These are phyloP conservation scores for Pseudeuparius sepicola DNA, from an alignment of 2,888 invertebrate genomes.

Conservation along the genomic window DNA sequence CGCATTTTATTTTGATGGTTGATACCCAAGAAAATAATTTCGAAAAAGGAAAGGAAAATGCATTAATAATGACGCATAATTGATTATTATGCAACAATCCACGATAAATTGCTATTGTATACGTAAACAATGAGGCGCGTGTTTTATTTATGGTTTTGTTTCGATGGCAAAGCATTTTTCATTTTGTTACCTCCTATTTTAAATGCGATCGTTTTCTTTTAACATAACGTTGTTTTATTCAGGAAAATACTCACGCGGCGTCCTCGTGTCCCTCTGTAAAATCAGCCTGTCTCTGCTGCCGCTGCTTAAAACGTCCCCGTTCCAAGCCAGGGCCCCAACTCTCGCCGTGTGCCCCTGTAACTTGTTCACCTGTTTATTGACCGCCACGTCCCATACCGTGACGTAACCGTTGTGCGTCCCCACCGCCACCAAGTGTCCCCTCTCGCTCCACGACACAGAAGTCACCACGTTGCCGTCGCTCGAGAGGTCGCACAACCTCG, in stretches of 20 bases:
- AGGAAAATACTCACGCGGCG: slow-evolving; percentile 50
- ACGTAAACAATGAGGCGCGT: too few relatives aligned
- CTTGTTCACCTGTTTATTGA: slow-evolving; percentile 85
- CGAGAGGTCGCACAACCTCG: slow-evolving; percentile 89
- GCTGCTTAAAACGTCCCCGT: slow-evolving; percentile 91
- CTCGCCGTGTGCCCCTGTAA: slow-evolving; percentile 86
- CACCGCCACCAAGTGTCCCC: slow-evolving; percentile 93
- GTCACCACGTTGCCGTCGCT: slow-evolving; percentile 92
- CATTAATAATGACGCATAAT: too few relatives aligned
- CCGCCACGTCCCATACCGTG: slow-evolving; percentile 96
- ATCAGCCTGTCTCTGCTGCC: slow-evolving; percentile 92
- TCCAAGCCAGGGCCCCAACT: slow-evolving; percentile 93
- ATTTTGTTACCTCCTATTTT: too few relatives aligned
- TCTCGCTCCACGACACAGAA: slow-evolving; percentile 97
- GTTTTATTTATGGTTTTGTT: too few relatives aligned
- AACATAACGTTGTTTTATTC: too few relatives aligned
- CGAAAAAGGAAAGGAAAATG: too few relatives aligned
- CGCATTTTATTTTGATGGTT: too few relatives aligned
- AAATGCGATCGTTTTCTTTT: too few relatives aligned
- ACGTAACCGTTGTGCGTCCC: slow-evolving; percentile 96
- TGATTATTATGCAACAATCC: too few relatives aligned
- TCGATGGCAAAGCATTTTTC: too few relatives aligned
- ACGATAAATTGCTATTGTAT: too few relatives aligned
- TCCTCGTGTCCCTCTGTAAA: slow-evolving; percentile 86
- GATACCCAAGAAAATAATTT: too few relatives aligned